Conservation (phyloP, 2,113 vertebrate genomes). For the Phaethornis superciliosus region DNA sequence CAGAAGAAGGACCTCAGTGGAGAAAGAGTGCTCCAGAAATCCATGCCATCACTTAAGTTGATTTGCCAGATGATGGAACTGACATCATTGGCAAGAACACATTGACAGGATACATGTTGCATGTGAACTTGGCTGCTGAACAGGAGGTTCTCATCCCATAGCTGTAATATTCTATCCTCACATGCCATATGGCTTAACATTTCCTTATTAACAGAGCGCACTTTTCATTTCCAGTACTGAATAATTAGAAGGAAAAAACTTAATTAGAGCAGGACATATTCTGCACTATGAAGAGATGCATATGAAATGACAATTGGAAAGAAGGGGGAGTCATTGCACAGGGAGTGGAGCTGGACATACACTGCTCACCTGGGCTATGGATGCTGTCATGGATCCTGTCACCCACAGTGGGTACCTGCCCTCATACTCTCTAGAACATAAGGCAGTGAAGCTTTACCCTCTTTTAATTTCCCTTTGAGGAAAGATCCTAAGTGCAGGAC, state of each 20-base stretch:
- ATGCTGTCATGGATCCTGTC: not conserved
- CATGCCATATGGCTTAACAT: conserved; percentile 10
- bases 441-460: not conserved
- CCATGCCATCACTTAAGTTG: not conserved
- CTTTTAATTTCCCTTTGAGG: not conserved
- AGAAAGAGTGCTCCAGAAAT: not conserved
- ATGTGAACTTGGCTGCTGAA: not conserved
- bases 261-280: not conserved
- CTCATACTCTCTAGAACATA: not conserved
- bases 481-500: not conserved
- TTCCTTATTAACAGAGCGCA: not conserved
- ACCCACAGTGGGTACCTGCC: accelerated
- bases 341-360: not conserved
- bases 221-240: not conserved
- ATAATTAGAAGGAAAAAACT: not conserved
- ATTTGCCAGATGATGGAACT: not conserved
- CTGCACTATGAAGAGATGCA: not conserved
- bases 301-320: not conserved
- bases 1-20: not conserved
- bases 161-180: not conserved
- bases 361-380: accelerated
- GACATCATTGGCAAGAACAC: not conserved
- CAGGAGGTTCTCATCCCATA: not conserved
- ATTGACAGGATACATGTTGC: accelerated
- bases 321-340: not conserved